phyloP scores from a whole-genome alignment of 1,140 invertebrate genomes.

The Drosophila mojavensis region DNA sequence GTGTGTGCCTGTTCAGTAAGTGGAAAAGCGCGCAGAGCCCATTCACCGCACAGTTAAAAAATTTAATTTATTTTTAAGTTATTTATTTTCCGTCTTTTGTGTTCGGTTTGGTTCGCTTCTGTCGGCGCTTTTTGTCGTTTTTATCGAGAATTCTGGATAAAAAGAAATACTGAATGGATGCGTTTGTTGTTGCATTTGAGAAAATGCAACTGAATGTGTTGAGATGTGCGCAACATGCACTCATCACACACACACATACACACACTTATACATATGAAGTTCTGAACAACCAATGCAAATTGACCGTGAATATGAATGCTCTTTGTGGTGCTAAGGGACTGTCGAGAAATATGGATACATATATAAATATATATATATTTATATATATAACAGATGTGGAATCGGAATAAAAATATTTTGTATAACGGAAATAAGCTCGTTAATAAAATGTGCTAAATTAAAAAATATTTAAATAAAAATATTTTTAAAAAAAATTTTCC shows the following conservation, averaged over 20 bases:
- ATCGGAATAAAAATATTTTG: conserved; percentile 23
- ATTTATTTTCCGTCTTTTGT: conserved; percentile 44
- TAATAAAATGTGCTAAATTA: too few relatives aligned
- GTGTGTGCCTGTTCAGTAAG: conserved; percentile 44
- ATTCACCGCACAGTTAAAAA: conserved; percentile 55
- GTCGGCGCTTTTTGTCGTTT: conserved; percentile 62
- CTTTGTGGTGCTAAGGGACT: conserved; percentile 26
- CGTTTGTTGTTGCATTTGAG: conserved; percentile 62
- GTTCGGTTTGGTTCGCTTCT: conserved; percentile 20
- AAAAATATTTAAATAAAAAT: too few relatives aligned
- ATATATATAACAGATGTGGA: conserved; percentile 22
- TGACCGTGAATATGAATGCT: conserved; percentile 64
- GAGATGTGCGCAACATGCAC: conserved; percentile 47
- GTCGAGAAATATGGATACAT: conserved; percentile 19
- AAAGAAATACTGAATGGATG: conserved; percentile 60
- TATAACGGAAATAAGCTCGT: conserved; percentile 10
- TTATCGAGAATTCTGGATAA: conserved; percentile 69
- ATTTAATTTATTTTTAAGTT: conserved; percentile 81
- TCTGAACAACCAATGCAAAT: conserved; percentile 47
- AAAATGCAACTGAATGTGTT: conserved; percentile 29
- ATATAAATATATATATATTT: not conserved
- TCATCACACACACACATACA: conserved; percentile 4
- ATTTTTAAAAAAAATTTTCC: too few relatives aligned
- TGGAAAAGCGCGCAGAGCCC: conserved; percentile 56
- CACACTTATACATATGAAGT: not conserved